phyloP scores from a whole-genome alignment of 2,797 vertebrate genomes.

The Gallinago solitaria region DNA sequence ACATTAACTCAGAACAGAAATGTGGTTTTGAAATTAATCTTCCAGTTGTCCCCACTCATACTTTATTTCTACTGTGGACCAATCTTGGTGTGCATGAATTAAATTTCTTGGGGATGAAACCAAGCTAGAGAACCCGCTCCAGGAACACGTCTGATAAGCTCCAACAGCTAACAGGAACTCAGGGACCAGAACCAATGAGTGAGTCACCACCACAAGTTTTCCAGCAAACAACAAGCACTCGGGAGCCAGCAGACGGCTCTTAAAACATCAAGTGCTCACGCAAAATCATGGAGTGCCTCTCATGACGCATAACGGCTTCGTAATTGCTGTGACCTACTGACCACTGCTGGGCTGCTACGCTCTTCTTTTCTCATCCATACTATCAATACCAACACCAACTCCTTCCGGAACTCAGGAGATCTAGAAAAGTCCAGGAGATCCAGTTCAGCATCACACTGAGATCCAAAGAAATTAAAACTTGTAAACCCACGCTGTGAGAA shows the following conservation, averaged over 20 bases:
- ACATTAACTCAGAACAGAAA: background rate
- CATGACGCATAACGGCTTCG: accelerated
- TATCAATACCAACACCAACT: background rate
- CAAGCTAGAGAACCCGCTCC: background rate
- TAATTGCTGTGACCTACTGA: background rate
- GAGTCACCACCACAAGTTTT: background rate
- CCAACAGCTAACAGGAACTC: background rate
- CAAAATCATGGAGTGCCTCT: background rate
- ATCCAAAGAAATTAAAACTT: background rate
- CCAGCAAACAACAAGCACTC: background rate
- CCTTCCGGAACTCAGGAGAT: background rate
- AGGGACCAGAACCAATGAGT: background rate
- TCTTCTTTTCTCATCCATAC: background rate
- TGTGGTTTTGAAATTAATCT: background rate
- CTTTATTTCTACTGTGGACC: background rate
- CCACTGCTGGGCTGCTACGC: background rate
- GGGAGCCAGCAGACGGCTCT: background rate
- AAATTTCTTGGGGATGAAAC: background rate
- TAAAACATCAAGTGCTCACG: background rate
- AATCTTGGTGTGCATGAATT: background rate
- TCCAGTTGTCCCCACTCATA: background rate
- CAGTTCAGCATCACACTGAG: background rate
- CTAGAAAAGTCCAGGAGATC: background rate
- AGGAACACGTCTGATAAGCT: background rate
- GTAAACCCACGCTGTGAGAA: background rate